Evolutionary conservation across 1,140 invertebrate species (phyloP).

Genomic region (Drosophila tristis): DNA sequence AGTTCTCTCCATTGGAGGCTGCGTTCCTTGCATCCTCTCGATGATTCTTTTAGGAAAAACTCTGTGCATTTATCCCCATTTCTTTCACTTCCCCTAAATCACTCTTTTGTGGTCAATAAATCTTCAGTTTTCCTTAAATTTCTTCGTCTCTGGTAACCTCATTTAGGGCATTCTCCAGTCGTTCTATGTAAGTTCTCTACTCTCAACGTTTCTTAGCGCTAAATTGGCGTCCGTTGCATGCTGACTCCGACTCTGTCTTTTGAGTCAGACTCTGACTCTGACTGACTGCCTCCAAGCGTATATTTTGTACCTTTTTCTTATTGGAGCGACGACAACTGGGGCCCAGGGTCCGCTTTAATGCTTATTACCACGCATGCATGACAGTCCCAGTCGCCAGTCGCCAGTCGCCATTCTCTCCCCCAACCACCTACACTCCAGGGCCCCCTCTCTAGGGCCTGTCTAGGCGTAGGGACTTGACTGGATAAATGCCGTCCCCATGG

Average conservation of each 20-base stretch:
- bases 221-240: slow-evolving; percentile 76
- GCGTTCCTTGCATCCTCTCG: too few relatives aligned
- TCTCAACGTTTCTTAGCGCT: slow-evolving; percentile 53
- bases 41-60: too few relatives aligned
- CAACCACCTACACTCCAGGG: slow-evolving; percentile 37
- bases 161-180: slow-evolving; percentile 21
- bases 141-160: too few relatives aligned
- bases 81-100: too few relatives aligned
- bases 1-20: too few relatives aligned
- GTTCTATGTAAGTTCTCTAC: too few relatives aligned
- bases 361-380: slow-evolving; percentile 80
- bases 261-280: slow-evolving; percentile 16
- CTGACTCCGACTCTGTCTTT: slow-evolving; percentile 23
- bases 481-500: slow-evolving; percentile 56
- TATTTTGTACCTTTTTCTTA: slow-evolving; percentile 45
- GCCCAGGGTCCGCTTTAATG: slow-evolving; percentile 57
- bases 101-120: too few relatives aligned
- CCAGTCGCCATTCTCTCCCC: slow-evolving; percentile 9
- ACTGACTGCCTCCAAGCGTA: slow-evolving; percentile 50
- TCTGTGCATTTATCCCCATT: too few relatives aligned
- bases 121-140: too few relatives aligned
- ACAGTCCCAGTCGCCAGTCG: slow-evolving; percentile 44
- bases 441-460: slow-evolving; percentile 35
- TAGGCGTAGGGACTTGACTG: slow-evolving; percentile 60
- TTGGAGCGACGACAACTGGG: slow-evolving; percentile 62